These are phyloP conservation scores for Eupithecia dodoneata DNA, from an alignment of 2,888 invertebrate genomes.

Conservation along the genomic window DNA sequence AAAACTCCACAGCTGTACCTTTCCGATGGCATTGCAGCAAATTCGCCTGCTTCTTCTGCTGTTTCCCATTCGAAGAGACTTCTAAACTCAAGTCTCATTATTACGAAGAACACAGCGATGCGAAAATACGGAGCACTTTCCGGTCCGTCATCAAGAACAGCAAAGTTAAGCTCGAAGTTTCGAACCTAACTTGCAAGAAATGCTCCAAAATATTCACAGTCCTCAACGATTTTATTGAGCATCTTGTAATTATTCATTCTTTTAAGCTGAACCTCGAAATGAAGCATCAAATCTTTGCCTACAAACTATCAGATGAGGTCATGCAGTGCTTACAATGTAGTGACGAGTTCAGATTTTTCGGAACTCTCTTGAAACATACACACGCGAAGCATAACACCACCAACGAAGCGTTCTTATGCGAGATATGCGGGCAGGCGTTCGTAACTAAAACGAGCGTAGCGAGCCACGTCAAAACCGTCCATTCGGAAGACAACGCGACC, in stretches of 20 bases:
- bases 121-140: slow-evolving; percentile 50
- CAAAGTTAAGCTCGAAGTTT: slow-evolving; percentile 58
- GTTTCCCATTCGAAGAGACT: slow-evolving; percentile 53
- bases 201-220: slow-evolving; percentile 48
- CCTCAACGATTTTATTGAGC: slow-evolving; percentile 54
- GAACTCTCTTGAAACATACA: slow-evolving; percentile 56
- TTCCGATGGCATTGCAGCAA: slow-evolving; percentile 59
- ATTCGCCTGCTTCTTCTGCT: slow-evolving; percentile 63
- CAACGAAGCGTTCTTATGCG: slow-evolving; percentile 57
- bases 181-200: slow-evolving; percentile 56
- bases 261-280: slow-evolving; percentile 52
- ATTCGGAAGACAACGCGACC: slow-evolving; percentile 46
- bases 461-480: slow-evolving; percentile 62
- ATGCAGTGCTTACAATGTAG: slow-evolving; percentile 62
- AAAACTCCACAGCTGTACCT: slow-evolving; percentile 58
- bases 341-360: slow-evolving; percentile 60
- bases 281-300: slow-evolving; percentile 51
- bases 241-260: slow-evolving; percentile 49
- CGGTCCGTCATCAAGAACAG: slow-evolving; percentile 48
- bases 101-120: slow-evolving; percentile 53
- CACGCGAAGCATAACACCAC: slow-evolving; percentile 59
- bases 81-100: slow-evolving; percentile 52
- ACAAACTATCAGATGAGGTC: slow-evolving; percentile 56
- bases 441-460: slow-evolving; percentile 59
- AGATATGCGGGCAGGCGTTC: slow-evolving; percentile 70